Base-by-base conservation (phyloP, 2,888 invertebrate species). In the Hanleya hanleyi region DNA sequence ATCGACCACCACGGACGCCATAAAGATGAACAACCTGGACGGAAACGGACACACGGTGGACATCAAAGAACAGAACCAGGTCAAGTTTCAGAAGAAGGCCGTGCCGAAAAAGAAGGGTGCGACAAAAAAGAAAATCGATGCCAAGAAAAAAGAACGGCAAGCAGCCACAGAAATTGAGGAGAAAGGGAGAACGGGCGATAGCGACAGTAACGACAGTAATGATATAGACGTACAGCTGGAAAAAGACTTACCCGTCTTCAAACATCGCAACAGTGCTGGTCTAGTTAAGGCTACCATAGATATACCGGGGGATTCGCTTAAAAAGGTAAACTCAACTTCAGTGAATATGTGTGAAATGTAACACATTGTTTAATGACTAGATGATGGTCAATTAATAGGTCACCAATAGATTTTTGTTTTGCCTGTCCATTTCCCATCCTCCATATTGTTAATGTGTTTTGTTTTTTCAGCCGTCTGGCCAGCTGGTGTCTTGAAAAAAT, bases 271-370 rank as follows among this genome's bases (percentile, higher is more conserved):
- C 57, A 57, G 57, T 26, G 29, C 57, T 4, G 29, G 3, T 15
- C 57, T 57, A 15, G 57, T 57, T 26, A 18, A 26, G 32, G 57
- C 57, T 32, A 22, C 22, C 22, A 57, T 57, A 18, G 57, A 57
- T 26, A 57, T 57, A 57, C 57, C 57, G 12, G 57, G 57, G 7
- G 57, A 57, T 22, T 57, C 57, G 22, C 32, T 57, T 1, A 57
- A 57, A 57, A 22, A 57, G 57, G 57, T 57, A 57, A 57, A 2
- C n/a, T n/a, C n/a, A n/a, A n/a, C n/a, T n/a, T n/a, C n/a, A n/a
- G n/a, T n/a, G n/a, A n/a, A n/a, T n/a, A n/a, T n/a, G n/a, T n/a
- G n/a, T n/a, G n/a, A n/a, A n/a, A n/a, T n/a, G n/a, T n/a, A n/a
- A n/a, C n/a, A n/a, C n/a, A n/a, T n/a, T n/a, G n/a, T n/a, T n/a